These are phyloP conservation scores for Caenorhabditis imperialis DNA, from an alignment of 2,888 invertebrate genomes.

Conservation along the genomic window DNA sequence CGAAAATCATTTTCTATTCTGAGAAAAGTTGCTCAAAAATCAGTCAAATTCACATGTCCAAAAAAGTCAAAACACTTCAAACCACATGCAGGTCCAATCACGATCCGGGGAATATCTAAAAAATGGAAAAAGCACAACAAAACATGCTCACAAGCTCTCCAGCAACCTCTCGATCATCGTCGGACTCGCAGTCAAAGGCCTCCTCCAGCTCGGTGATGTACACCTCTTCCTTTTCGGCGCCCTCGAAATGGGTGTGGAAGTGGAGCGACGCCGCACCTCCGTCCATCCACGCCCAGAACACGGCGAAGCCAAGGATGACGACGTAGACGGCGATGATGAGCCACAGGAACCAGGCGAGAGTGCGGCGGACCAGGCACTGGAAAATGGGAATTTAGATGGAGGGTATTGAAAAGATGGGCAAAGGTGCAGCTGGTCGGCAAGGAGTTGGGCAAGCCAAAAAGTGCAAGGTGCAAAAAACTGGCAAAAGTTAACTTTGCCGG, in stretches of 20 bases:
- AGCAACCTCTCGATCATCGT: slow-evolving; percentile 64
- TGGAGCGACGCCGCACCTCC: slow-evolving; percentile 52
- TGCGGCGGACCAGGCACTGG: slow-evolving; percentile 64
- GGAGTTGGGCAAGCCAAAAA: no score
- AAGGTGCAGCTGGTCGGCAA: no score
- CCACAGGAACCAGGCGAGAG: slow-evolving; percentile 60
- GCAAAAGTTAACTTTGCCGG: no score
- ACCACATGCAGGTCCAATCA: no score
- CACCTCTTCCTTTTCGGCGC: slow-evolving; percentile 64
- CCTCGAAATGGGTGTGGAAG: slow-evolving; percentile 67
- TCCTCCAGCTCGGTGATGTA: slow-evolving; percentile 58
- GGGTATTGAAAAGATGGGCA: no score
- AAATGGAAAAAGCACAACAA: slow-evolving; percentile 2
- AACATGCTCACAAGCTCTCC: slow-evolving; percentile 12
- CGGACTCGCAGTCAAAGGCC: slow-evolving; percentile 57
- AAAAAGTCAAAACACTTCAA: no score
- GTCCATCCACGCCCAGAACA: slow-evolving; percentile 61
- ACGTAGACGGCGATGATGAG: slow-evolving; percentile 52
- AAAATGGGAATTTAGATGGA: slow-evolving; percentile 14
- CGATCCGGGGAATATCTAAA: slow-evolving; percentile 13
- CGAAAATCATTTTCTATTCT: neutral
- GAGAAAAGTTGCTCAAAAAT: no score
- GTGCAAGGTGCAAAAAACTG: no score
- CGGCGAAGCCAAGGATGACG: slow-evolving; percentile 48
- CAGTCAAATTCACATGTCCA: no score